A percentile compares a stretch with the other conserved stretches of the same genome.
Conservation (phyloP, 2,113 vertebrate genomes). For the Gallinago undulata region DNA sequence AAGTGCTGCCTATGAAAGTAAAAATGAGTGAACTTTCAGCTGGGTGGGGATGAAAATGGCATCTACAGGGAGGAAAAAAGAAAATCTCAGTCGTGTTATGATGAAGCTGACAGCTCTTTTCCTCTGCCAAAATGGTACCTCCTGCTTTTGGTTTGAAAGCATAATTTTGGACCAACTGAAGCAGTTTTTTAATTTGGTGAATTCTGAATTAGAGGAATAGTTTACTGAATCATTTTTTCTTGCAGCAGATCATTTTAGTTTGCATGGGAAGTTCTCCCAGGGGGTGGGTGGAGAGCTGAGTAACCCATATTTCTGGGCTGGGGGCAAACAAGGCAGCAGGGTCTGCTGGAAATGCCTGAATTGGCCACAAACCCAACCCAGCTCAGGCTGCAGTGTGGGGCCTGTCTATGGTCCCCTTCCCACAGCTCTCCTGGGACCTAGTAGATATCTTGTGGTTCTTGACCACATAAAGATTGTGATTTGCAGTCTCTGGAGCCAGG, state of each 20-base stretch:
- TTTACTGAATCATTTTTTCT: not conserved
- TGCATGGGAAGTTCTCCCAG: not conserved
- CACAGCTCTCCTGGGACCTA: not conserved
- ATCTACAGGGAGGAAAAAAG: not conserved
- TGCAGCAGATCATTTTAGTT: not conserved
- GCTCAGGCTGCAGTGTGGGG: not conserved
- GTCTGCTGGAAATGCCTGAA: not conserved
- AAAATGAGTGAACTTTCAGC: not conserved
- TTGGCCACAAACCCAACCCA: not conserved
- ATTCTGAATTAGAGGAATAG: not conserved
- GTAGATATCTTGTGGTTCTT: not conserved
- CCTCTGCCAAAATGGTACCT: not conserved
- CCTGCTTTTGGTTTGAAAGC: not conserved
- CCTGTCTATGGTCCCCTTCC: not conserved
- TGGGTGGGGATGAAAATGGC: not conserved
- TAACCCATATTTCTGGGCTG: not conserved
- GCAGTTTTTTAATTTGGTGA: not conserved
- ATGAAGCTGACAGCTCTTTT: not conserved
- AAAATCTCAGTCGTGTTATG: not conserved
- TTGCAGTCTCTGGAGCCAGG: not conserved
- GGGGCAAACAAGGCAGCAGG: not conserved
- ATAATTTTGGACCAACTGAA: not conserved
- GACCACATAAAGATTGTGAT: not conserved
- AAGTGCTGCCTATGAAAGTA: not conserved
- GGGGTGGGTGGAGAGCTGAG: not conserved